Percentiles rank a stretch among this genome's conserved stretches.
These are phyloP conservation scores for Rattus rattus DNA, from an alignment of 2,113 vertebrate genomes.

Conservation along the genomic window DNA sequence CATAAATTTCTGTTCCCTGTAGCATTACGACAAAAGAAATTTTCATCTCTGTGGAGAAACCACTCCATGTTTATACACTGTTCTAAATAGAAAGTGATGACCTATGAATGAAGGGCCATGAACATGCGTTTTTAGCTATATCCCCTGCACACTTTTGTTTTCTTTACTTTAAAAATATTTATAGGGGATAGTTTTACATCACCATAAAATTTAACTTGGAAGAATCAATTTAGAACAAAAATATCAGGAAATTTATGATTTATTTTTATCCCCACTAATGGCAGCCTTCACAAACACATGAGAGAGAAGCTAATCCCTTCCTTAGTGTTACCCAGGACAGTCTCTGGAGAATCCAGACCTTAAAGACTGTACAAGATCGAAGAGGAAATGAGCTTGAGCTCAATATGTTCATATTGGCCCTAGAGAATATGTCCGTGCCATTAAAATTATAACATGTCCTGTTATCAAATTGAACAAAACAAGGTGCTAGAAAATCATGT, in stretches of 20 bases:
- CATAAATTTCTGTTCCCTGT: constrained; percentile 26
- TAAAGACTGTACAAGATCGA: constrained; percentile 2
- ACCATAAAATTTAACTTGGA: constrained; percentile 18
- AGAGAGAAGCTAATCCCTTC: background rate
- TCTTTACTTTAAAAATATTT: background rate
- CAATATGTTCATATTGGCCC: background rate
- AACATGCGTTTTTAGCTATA: background rate
- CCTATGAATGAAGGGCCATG: background rate
- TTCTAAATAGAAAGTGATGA: constrained; percentile 45
- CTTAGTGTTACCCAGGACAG: background rate
- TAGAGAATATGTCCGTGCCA: background rate
- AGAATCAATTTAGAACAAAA: constrained; percentile 30
- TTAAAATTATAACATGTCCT: background rate
- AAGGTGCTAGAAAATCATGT: background rate
- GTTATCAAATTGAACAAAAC: constrained; percentile 5
- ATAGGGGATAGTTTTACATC: background rate
- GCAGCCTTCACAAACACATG: constrained; percentile 31
- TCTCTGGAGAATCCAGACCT: background rate
- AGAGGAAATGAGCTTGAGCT: background rate
- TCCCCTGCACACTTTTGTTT: background rate
- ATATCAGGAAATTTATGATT: constrained; percentile 48
- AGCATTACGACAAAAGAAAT: constrained; percentile 25
- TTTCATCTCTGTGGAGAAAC: background rate
- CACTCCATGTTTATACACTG: background rate
- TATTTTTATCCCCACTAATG: constrained; percentile 43